These are phyloP conservation scores for Philotrypesis tridentata DNA, from an alignment of 1,140 invertebrate genomes.

Conservation along the genomic window DNA sequence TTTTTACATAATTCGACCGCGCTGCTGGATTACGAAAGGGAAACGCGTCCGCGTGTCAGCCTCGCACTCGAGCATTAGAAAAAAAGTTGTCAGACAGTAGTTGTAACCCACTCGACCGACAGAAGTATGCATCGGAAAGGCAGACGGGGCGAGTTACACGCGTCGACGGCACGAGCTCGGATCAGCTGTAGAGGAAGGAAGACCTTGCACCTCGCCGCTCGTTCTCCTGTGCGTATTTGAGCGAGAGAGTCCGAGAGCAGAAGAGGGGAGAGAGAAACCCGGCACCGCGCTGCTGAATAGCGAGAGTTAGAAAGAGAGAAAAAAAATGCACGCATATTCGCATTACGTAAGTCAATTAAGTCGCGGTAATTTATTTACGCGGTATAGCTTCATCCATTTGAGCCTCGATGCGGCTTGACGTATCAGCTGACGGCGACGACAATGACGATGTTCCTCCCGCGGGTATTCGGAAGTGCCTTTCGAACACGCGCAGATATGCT, in stretches of 20 bases:
- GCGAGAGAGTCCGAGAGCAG: neutral
- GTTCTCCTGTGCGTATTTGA: too few relatives aligned
- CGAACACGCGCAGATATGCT: neutral
- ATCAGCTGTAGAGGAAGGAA: neutral
- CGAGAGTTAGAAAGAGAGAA: neutral
- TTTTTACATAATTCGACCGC: neutral
- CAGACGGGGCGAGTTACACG: neutral
- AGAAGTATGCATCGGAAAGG: neutral
- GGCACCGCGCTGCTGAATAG: neutral
- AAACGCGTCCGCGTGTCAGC: neutral
- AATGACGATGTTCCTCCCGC: neutral
- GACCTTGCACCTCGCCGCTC: conserved; percentile 5
- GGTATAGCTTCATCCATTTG: neutral
- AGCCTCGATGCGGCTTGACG: neutral
- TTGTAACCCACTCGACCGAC: neutral
- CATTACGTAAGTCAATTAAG: conserved; percentile 43
- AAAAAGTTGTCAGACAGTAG: neutral
- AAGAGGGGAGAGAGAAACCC: neutral
- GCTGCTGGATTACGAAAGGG: neutral
- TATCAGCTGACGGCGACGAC: neutral
- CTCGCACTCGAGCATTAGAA: neutral
- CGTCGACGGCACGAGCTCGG: neutral
- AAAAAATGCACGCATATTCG: neutral
- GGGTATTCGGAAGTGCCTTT: neutral
- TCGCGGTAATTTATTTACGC: conserved; percentile 28